Percentiles rank a stretch among this genome's conserved stretches.
These are phyloP conservation scores for Panthera uncia DNA, from an alignment of 2,113 vertebrate genomes.

Conservation along the genomic window DNA sequence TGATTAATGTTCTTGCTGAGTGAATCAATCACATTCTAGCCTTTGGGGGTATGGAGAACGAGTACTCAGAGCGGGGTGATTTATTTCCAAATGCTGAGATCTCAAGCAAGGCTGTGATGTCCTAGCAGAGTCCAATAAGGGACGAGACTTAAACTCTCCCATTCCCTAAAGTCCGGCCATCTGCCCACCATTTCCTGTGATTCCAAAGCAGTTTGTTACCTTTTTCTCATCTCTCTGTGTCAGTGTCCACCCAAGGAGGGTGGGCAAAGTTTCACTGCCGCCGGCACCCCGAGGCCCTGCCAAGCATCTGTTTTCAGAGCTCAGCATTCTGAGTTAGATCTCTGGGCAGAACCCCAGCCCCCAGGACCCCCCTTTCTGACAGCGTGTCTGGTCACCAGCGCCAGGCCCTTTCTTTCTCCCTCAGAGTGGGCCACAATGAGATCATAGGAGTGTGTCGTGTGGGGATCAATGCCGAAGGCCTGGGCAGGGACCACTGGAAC, in stretches of 20 bases:
- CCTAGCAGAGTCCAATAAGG: neutral
- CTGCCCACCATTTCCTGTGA: neutral
- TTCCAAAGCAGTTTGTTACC: neutral
- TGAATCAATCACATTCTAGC: slow-evolving; percentile 26
- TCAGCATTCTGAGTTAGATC: neutral
- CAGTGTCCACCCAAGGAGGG: neutral
- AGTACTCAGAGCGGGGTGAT: neutral
- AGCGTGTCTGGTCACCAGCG: neutral
- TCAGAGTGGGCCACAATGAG: slow-evolving; percentile 98
- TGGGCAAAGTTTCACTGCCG: too few relatives aligned
- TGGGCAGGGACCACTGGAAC: slow-evolving; percentile 98
- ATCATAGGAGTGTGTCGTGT: slow-evolving; percentile 96
- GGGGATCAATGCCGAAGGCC: slow-evolving; percentile 92
- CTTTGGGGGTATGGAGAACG: neutral
- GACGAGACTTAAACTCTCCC: neutral
- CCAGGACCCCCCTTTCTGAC: neutral
- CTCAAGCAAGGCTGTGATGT: neutral
- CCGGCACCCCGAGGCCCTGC: neutral
- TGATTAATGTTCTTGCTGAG: slow-evolving; percentile 18
- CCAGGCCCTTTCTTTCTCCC: neutral
- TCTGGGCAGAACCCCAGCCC: neutral
- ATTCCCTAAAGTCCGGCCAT: neutral
- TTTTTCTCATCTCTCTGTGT: neutral
- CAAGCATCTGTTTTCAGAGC: neutral
- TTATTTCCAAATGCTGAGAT: neutral